These are phyloP conservation scores for Euleptes europaea DNA, from an alignment of 2,113 vertebrate species.

Conservation along the genomic window DNA sequence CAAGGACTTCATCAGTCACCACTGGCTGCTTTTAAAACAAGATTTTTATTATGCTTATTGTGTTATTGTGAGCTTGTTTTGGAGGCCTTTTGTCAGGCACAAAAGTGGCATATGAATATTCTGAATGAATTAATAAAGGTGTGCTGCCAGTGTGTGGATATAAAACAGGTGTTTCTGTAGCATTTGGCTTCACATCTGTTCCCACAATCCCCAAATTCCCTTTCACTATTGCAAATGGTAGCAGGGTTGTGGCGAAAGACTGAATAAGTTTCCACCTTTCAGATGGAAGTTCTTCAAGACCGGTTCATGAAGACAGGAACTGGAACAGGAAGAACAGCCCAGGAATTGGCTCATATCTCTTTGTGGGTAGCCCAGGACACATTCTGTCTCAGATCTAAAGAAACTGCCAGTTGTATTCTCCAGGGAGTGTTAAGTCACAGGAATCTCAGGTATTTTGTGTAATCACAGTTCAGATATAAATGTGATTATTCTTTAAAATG, in stretches of 20 bases:
- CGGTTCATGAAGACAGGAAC: not conserved
- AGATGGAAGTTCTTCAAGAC: not conserved
- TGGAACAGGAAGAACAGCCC: not conserved
- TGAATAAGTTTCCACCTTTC: not conserved
- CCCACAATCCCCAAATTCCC: not conserved
- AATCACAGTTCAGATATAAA: not conserved
- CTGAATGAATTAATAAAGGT: not conserved
- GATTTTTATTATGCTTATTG: no score
- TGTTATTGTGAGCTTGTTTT: no score
- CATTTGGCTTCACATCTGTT: not conserved
- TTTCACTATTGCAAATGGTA: not conserved
- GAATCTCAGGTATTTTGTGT: not conserved
- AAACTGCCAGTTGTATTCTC: not conserved
- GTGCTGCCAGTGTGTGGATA: not conserved
- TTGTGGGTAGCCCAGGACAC: not conserved
- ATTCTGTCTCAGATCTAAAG: not conserved
- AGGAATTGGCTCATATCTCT: not conserved
- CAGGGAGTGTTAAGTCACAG: not conserved
- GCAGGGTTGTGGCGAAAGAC: not conserved
- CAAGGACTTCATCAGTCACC: no score
- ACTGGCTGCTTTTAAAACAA: no score
- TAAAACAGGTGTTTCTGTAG: not conserved
- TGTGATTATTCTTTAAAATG: not conserved
- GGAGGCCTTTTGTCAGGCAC: no score
- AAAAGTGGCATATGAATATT: no score